Conservation (phyloP, 2,797 vertebrate species). For the Oryzias sinensis region DNA sequence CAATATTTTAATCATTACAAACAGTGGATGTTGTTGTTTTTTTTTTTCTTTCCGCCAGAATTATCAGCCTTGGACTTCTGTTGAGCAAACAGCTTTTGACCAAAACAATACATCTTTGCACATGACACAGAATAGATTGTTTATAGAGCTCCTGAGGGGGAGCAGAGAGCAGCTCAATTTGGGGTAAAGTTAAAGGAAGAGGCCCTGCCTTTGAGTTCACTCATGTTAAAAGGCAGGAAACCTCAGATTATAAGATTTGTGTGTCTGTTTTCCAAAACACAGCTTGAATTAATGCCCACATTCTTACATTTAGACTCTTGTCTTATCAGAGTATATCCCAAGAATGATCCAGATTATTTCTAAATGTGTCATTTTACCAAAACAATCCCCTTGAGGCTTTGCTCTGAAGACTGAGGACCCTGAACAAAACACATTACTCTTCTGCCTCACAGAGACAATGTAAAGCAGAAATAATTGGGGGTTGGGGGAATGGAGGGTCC, state of each 20-base stretch:
- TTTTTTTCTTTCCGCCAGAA: no score
- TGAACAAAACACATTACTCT: slow-evolving; percentile 39
- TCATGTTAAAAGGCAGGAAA: slow-evolving; percentile 1
- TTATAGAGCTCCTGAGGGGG: slow-evolving; percentile 21
- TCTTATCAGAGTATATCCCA: no score
- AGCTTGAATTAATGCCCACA: slow-evolving; percentile 6
- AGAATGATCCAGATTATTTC: slow-evolving; percentile 10
- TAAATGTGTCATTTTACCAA: slow-evolving; percentile 28
- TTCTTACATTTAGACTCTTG: not conserved
- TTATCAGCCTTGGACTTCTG: no score
- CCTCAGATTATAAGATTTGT: not conserved
- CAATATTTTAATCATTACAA: no score
- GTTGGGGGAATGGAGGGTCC: slow-evolving; percentile 5
- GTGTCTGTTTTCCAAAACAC: slow-evolving; percentile 1
- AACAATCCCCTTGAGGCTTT: slow-evolving; percentile 19
- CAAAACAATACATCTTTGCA: no score
- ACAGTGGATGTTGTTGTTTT: no score
- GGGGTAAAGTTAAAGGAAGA: slow-evolving; percentile 28
- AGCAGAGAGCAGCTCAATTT: slow-evolving; percentile 43
- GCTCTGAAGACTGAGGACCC: slow-evolving; percentile 19
- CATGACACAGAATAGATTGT: no score
- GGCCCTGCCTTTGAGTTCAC: not conserved
- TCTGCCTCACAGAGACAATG: slow-evolving; percentile 25
- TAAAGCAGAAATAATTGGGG: slow-evolving; percentile 63
- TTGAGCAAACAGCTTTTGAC: no score